Conservation (phyloP, 2,888 invertebrate species). For the Cheilosia soror region DNA sequence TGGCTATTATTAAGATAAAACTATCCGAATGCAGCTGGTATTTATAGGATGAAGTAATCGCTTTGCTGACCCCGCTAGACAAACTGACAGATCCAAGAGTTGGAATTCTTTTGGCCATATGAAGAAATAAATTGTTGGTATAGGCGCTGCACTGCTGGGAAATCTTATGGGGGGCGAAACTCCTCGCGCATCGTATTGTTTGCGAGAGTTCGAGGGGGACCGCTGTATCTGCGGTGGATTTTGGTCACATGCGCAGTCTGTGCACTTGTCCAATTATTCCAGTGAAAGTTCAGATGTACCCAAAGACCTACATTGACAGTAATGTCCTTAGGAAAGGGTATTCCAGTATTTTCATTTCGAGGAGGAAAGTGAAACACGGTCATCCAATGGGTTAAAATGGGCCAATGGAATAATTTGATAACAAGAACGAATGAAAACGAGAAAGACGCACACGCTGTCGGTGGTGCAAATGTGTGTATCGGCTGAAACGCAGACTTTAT, state of each 20-base stretch:
- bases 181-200: slow-evolving; percentile 11
- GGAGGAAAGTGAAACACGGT: slow-evolving; percentile 71
- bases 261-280: slow-evolving; percentile 39
- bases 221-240: slow-evolving; percentile 40
- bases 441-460: neutral
- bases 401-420: slow-evolving; percentile 73
- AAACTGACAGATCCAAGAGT: slow-evolving; percentile 74
- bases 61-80: slow-evolving; percentile 72
- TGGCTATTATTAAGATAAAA: slow-evolving; percentile 51
- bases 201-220: slow-evolving; percentile 37
- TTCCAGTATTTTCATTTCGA: slow-evolving; percentile 58
- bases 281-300: slow-evolving; percentile 71
- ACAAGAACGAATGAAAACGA: slow-evolving; percentile 41
- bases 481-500: slow-evolving; percentile 31
- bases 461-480: slow-evolving; percentile 10
- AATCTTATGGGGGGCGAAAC: slow-evolving; percentile 30
- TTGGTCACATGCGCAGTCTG: slow-evolving; percentile 62
- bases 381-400: slow-evolving; percentile 61
- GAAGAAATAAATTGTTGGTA: slow-evolving; percentile 67
- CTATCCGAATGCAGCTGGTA: slow-evolving; percentile 65
- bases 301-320: slow-evolving; percentile 73
- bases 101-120: slow-evolving; percentile 61
- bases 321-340: slow-evolving; percentile 74
- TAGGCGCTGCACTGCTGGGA: slow-evolving; percentile 56
- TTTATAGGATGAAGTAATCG: slow-evolving; percentile 71